Percentiles rank a stretch among this genome's conserved stretches.
Conservation (phyloP, 53 echinoderm and acorn worm genomes). For the Patiria pectinifera region DNA sequence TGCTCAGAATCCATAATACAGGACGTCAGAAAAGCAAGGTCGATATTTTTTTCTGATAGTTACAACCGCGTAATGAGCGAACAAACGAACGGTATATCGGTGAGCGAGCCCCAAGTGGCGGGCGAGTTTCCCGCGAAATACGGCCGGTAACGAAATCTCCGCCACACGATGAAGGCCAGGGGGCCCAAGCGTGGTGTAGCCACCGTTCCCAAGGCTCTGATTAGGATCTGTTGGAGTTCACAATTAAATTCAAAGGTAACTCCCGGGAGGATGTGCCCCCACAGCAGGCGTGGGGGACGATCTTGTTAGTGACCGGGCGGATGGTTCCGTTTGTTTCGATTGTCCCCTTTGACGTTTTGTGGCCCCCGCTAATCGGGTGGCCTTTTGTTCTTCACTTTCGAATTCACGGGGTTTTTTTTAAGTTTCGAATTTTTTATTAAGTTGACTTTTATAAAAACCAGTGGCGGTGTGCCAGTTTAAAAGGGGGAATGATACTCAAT, state of each 20-base stretch:
- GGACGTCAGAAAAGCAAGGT: neutral
- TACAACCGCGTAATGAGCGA: slow-evolving; percentile 24
- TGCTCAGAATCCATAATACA: neutral
- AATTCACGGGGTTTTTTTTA: too few species aligned
- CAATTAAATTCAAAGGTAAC: neutral
- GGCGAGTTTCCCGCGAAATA: slow-evolving; percentile 5
- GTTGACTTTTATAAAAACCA: too few species aligned
- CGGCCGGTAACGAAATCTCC: slow-evolving; percentile 43
- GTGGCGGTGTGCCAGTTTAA: too few species aligned
- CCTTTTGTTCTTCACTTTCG: too few species aligned
- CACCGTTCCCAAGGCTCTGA: slow-evolving; percentile 31
- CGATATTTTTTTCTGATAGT: neutral
- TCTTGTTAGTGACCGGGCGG: neutral
- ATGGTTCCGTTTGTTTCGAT: neutral
- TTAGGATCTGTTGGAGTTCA: slow-evolving; percentile 11
- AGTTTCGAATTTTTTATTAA: too few species aligned
- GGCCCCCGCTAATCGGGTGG: too few species aligned
- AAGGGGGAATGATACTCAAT: too few species aligned
- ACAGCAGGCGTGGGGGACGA: neutral
- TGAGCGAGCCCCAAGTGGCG: neutral
- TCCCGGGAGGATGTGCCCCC: neutral
- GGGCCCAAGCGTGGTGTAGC: slow-evolving; percentile 12
- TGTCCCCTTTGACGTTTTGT: neutral
- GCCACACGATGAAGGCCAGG: neutral
- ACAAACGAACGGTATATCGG: neutral